phyloP scores from a whole-genome alignment of 2,888 invertebrate species.

The Arrhopalites spinosus region DNA sequence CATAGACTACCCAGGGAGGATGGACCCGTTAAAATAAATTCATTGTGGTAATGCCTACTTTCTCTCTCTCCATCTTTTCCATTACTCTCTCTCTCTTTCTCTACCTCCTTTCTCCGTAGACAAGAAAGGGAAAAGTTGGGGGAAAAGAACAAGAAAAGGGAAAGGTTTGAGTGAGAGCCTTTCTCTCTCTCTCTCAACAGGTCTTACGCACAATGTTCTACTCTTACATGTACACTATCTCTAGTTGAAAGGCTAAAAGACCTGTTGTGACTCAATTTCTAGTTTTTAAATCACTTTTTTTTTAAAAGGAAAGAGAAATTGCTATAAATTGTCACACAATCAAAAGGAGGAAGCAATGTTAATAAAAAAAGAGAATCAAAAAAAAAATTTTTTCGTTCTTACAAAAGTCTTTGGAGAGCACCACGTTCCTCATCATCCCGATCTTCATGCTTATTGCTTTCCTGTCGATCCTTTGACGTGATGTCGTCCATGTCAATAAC shows the following conservation, averaged over 20 bases:
- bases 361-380: slow-evolving; percentile 3
- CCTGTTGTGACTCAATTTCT: too few relatives aligned
- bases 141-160: background rate
- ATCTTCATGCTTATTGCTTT: slow-evolving; percentile 53
- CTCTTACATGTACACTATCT: too few relatives aligned
- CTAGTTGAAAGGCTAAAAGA: too few relatives aligned
- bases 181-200: too few relatives aligned
- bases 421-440: slow-evolving; percentile 52
- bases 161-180: background rate
- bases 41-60: too few relatives aligned
- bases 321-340: too few relatives aligned
- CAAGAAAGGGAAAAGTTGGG: background rate
- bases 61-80: background rate
- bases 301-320: too few relatives aligned
- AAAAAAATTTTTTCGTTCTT: slow-evolving; percentile 34
- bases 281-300: too few relatives aligned
- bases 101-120: background rate
- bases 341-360: background rate
- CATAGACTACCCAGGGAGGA: too few relatives aligned
- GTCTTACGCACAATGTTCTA: too few relatives aligned
- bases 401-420: slow-evolving; percentile 55
- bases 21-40: too few relatives aligned
- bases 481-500: slow-evolving; percentile 19
- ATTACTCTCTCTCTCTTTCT: background rate
- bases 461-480: slow-evolving; percentile 51